Conservation (phyloP, 2,113 vertebrate genomes). For the Phylloscopus whistleri region DNA sequence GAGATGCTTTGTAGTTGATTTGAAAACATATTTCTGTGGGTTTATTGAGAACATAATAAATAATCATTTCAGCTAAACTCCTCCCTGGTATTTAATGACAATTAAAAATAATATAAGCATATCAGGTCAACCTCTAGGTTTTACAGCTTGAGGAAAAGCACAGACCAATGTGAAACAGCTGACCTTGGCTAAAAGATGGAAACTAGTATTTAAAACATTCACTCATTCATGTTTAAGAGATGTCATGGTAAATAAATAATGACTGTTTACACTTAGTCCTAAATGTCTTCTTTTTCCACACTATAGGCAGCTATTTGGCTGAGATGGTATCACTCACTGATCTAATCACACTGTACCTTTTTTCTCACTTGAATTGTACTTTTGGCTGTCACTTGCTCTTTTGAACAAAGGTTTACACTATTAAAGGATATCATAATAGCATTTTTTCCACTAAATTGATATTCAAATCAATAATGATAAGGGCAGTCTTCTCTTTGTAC, state of each 20-base stretch:
- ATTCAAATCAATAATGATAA: conserved; percentile 69
- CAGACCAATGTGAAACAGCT: conserved; percentile 58
- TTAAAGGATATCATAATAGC: conserved; percentile 68
- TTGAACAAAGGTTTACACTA: conserved; percentile 73
- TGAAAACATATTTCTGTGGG: not conserved
- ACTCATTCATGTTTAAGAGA: conserved; percentile 77
- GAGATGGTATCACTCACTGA: conserved; percentile 69
- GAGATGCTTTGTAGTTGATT: not conserved
- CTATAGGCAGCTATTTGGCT: conserved; percentile 74
- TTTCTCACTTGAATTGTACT: conserved; percentile 74
- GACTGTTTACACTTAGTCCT: conserved; percentile 76
- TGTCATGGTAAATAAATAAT: conserved; percentile 82
- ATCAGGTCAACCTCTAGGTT: not conserved
- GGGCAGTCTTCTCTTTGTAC: conserved; percentile 70
- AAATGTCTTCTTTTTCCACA: conserved; percentile 76
- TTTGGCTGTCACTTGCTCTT: conserved; percentile 74
- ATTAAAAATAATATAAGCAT: not conserved
- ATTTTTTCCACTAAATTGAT: conserved; percentile 46
- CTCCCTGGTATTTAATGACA: not conserved
- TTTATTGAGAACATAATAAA: not conserved
- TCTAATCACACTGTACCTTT: conserved; percentile 73
- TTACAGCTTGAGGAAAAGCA: not conserved
- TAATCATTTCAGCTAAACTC: not conserved
- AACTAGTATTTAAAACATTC: conserved; percentile 76
- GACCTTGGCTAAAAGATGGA: conserved; percentile 73